Conservation (phyloP, 1,140 invertebrate genomes). For the Dreissena rostriformis region DNA sequence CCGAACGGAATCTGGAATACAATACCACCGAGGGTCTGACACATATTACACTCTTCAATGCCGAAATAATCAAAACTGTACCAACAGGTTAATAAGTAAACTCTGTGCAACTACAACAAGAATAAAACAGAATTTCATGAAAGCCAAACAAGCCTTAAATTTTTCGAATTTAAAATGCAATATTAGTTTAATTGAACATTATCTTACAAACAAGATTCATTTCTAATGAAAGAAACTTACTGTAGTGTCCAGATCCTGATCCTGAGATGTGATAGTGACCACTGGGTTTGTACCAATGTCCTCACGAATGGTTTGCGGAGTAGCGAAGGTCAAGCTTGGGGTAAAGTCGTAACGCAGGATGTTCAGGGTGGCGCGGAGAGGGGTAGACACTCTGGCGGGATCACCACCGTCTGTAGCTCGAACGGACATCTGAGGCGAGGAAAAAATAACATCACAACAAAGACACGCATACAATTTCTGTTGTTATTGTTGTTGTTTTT, state of each 20-base stretch:
- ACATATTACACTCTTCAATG: no score
- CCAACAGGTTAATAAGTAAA: no score
- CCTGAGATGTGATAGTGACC: conserved; percentile 52
- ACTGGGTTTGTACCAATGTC: conserved; percentile 37
- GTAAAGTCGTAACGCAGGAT: conserved; percentile 38
- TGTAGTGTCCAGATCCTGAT: conserved; percentile 63
- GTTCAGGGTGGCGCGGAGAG: neutral
- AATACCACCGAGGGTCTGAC: neutral
- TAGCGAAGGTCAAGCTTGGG: conserved; percentile 58
- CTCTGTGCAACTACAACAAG: no score
- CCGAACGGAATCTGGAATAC: conserved; percentile 42
- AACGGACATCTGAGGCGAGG: conserved; percentile 55
- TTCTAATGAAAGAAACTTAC: conserved; percentile 51
- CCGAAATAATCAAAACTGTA: no score
- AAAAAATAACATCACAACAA: neutral
- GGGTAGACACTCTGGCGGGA: conserved; percentile 40
- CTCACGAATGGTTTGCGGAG: conserved; percentile 36
- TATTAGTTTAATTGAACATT: no score
- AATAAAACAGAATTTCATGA: no score
- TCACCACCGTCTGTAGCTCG: conserved; percentile 62
- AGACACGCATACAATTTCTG: no score
- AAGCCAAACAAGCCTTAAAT: no score
- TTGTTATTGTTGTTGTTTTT: no score
- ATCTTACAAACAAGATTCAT: neutral
- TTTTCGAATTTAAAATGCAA: no score